Percentiles rank a stretch among this genome's conserved stretches.
Conservation (phyloP, 2,113 vertebrate species). For the Haemorhous mexicanus region DNA sequence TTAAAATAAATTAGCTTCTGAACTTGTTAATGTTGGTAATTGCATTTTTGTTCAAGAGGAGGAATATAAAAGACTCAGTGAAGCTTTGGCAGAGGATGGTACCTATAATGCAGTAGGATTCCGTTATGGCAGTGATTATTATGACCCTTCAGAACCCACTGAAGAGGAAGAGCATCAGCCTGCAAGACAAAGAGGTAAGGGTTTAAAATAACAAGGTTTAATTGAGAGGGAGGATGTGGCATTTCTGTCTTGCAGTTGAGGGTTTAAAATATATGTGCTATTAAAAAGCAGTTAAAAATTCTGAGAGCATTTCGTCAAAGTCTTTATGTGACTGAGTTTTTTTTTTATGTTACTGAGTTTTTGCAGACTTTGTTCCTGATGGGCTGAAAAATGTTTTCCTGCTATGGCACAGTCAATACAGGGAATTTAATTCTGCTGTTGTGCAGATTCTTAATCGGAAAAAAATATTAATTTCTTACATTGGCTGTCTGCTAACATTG, state of each 20-base stretch:
- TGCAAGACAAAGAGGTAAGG: conserved; percentile 81
- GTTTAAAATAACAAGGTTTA: background rate
- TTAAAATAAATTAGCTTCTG: background rate
- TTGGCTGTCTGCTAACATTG: background rate
- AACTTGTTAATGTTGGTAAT: conserved; percentile 36
- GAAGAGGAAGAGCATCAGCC: conserved; percentile 89
- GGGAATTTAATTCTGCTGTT: background rate
- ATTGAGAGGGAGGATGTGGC: background rate
- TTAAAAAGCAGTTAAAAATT: background rate
- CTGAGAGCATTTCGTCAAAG: background rate
- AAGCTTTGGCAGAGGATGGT: conserved; percentile 94
- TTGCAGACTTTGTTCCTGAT: background rate
- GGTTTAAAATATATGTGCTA: background rate
- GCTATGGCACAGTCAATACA: background rate
- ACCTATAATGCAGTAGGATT: conserved; percentile 92
- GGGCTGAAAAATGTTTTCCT: background rate
- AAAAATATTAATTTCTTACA: background rate
- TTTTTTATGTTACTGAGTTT: background rate
- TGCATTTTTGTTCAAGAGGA: conserved; percentile 88
- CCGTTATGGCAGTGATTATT: conserved; percentile 94
- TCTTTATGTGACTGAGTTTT: background rate
- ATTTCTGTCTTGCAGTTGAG: background rate
- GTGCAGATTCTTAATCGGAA: background rate
- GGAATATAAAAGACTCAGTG: conserved; percentile 96
- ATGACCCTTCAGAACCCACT: conserved; percentile 96